phyloP scores from a whole-genome alignment of 2,888 invertebrate species.

The Euzophera pinguis region DNA sequence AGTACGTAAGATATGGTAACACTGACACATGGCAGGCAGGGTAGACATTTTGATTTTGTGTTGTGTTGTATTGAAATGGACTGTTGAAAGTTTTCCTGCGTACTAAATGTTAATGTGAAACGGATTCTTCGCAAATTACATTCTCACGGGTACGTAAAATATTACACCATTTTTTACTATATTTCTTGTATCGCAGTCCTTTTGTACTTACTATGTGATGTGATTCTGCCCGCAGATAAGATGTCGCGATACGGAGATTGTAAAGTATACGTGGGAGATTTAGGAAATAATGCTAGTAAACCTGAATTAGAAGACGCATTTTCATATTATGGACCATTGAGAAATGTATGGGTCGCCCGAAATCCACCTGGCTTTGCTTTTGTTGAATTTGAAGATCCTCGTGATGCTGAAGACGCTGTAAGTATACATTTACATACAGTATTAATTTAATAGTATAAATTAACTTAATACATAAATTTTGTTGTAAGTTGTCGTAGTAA shows the following conservation, averaged over 20 bases:
- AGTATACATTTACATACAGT: constrained; percentile 41
- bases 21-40: no score
- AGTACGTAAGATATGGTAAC: no score
- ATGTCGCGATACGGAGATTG: constrained; percentile 93
- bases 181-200: no score
- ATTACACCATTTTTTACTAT: neutral
- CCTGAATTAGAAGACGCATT: constrained; percentile 96
- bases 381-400: constrained; percentile 94
- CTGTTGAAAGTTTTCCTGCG: no score
- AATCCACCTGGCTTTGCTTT: constrained; percentile 98
- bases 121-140: no score
- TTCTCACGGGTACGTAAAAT: neutral
- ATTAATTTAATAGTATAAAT: no score
- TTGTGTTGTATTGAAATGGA: no score
- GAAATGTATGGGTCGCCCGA: constrained; percentile 98
- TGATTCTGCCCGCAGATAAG: neutral
- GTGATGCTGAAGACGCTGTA: constrained; percentile 96
- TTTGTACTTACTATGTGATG: no score
- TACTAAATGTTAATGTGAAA: no score
- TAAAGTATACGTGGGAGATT: constrained; percentile 97
- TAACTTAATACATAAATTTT: no score
- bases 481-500: no score
- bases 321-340: constrained; percentile 93
- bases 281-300: constrained; percentile 94
- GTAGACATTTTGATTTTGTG: no score